These are phyloP conservation scores for Nymphalis urticae DNA, from an alignment of 2,888 invertebrate species.

Conservation along the genomic window DNA sequence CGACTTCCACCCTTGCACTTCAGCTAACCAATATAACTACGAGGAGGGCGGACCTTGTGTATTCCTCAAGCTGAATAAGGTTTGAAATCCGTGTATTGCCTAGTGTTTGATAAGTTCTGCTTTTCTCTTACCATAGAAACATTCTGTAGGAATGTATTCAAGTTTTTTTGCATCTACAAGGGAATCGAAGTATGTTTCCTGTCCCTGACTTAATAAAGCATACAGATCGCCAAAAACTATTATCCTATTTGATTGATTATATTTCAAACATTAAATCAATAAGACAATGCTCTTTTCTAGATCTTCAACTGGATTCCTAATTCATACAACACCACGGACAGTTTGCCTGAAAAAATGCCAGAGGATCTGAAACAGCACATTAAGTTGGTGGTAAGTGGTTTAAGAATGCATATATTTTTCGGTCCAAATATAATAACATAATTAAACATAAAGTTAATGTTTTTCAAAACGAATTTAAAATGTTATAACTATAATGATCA, in stretches of 20 bases:
- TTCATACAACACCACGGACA: constrained; percentile 87
- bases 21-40: constrained; percentile 91
- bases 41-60: constrained; percentile 94
- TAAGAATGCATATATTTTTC: not conserved
- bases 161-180: too few species aligned
- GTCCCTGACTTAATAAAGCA: too few species aligned
- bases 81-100: constrained; percentile 53
- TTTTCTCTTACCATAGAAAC: too few species aligned
- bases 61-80: constrained; percentile 98
- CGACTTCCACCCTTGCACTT: constrained; percentile 88
- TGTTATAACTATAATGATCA: too few species aligned
- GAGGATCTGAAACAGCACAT: constrained; percentile 88
- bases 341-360: constrained; percentile 88
- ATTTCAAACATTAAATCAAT: not conserved
- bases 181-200: too few species aligned
- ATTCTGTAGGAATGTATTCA: too few species aligned
- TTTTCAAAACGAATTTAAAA: not conserved
- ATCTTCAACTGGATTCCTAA: constrained; percentile 94
- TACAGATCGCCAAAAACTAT: too few species aligned
- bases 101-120: too few species aligned
- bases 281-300: constrained; percentile 69
- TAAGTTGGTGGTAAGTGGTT: constrained; percentile 66
- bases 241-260: not conserved
- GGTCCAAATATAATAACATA: too few species aligned
- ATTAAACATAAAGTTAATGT: not conserved